Conservation (phyloP, 2,797 vertebrate species). For the Fringilla coelebs region DNA sequence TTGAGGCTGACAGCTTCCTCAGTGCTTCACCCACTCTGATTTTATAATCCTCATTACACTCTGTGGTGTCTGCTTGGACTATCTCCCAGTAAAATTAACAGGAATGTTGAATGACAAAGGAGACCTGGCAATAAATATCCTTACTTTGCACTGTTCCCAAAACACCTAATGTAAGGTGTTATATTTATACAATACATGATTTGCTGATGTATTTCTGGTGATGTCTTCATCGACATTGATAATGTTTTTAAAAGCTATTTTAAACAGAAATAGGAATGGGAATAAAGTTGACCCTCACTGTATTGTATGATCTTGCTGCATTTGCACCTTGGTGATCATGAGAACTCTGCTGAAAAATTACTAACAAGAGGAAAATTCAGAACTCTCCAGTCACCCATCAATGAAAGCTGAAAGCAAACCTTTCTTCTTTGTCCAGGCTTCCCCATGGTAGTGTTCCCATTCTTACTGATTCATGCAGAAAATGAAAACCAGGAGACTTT, state of each 20-base stretch:
- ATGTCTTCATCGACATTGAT: neutral
- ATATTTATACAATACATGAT: neutral
- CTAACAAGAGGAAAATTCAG: neutral
- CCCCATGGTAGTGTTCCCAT: neutral
- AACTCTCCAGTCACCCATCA: neutral
- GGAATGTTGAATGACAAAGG: neutral
- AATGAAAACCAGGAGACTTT: constrained; percentile 42
- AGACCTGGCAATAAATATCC: neutral
- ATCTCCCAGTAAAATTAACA: neutral
- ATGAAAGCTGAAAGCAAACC: constrained; percentile 4
- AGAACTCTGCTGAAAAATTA: neutral
- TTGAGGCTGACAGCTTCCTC: neutral
- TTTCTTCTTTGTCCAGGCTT: neutral
- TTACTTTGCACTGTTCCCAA: neutral
- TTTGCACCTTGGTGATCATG: neutral
- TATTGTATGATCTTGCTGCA: neutral
- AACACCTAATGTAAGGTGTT: neutral
- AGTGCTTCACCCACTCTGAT: neutral
- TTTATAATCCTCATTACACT: neutral
- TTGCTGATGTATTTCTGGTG: neutral
- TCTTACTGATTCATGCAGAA: constrained; percentile 56
- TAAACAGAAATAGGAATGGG: neutral
- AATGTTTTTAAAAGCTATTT: neutral
- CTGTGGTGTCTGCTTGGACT: neutral
- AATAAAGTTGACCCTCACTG: neutral